Conservation (phyloP, 2,797 vertebrate species). For the Allobates femoralis region DNA sequence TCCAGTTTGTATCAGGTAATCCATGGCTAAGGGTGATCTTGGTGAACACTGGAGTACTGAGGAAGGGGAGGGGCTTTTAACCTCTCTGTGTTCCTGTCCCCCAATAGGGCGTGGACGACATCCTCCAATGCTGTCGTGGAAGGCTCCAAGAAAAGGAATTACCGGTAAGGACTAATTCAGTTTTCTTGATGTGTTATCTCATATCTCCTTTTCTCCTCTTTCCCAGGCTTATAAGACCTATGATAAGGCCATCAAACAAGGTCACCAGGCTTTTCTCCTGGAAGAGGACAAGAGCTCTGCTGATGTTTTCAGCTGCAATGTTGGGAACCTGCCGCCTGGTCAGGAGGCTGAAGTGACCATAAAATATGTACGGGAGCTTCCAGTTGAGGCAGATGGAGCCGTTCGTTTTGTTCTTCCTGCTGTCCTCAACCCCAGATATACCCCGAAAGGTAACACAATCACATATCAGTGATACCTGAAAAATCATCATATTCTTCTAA, state of each 20-base stretch:
- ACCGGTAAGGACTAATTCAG: too few species aligned
- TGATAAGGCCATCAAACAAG: conserved; percentile 65
- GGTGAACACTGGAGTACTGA: too few species aligned
- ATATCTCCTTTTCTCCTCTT: background rate
- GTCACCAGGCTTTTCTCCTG: conserved; percentile 77
- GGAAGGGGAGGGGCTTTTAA: too few species aligned
- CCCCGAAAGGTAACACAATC: conserved; percentile 71
- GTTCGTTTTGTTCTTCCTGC: conserved; percentile 81
- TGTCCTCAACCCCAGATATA: conserved; percentile 83
- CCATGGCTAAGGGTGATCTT: too few species aligned
- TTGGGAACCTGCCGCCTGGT: conserved; percentile 79
- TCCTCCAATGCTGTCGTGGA: too few species aligned
- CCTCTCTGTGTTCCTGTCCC: too few species aligned
- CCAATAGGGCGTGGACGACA: too few species aligned
- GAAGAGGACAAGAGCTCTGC: conserved; percentile 77
- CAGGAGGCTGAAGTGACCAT: conserved; percentile 79
- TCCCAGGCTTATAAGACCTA: conserved; percentile 66
- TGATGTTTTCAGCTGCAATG: conserved; percentile 76
- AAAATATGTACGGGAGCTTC: conserved; percentile 81
- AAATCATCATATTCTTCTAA: background rate
- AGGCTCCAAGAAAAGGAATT: too few species aligned
- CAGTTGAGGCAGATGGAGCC: conserved; percentile 77
- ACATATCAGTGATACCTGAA: background rate
- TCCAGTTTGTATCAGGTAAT: too few species aligned
- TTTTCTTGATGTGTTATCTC: background rate